Conservation (phyloP, 2,888 invertebrate genomes). For the Pherbina coryleti region DNA sequence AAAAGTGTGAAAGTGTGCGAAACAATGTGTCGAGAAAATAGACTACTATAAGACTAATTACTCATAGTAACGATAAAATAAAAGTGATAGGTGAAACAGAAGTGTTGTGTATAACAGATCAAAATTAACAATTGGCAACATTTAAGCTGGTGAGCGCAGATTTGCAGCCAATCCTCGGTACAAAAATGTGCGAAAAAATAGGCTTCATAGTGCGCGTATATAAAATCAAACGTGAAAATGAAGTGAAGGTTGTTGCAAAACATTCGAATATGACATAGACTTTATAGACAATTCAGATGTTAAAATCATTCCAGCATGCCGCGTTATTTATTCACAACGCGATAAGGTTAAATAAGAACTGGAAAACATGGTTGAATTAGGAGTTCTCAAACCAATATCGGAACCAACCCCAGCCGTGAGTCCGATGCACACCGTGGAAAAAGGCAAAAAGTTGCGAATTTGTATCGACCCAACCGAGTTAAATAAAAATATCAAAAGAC, state of each 20-base stretch:
- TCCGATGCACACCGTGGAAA: conserved; percentile 18
- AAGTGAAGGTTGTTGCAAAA: not conserved
- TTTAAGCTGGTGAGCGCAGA: not conserved
- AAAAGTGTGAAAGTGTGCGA: too few relatives aligned
- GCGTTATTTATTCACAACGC: not conserved
- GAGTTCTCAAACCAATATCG: not conserved
- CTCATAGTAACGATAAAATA: not conserved
- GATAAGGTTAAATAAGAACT: not conserved
- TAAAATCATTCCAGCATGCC: not conserved
- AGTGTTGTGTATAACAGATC: not conserved
- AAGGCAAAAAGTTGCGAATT: conserved; percentile 28
- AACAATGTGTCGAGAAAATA: too few relatives aligned
- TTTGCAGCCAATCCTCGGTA: not conserved
- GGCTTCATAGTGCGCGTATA: conserved; percentile 20
- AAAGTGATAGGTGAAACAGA: conserved; percentile 20
- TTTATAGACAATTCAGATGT: not conserved
- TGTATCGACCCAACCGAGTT: conserved; percentile 36
- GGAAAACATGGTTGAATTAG: not conserved
- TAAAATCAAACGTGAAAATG: conserved; percentile 1
- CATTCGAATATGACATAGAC: too few relatives aligned
- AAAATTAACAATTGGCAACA: not conserved
- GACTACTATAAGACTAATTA: not conserved
- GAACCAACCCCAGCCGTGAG: not conserved
- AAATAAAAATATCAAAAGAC: conserved; percentile 29
- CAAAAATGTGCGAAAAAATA: conserved; percentile 29